phyloP scores from a whole-genome alignment of 2,797 vertebrate species.

The Nannoperca obscura region DNA sequence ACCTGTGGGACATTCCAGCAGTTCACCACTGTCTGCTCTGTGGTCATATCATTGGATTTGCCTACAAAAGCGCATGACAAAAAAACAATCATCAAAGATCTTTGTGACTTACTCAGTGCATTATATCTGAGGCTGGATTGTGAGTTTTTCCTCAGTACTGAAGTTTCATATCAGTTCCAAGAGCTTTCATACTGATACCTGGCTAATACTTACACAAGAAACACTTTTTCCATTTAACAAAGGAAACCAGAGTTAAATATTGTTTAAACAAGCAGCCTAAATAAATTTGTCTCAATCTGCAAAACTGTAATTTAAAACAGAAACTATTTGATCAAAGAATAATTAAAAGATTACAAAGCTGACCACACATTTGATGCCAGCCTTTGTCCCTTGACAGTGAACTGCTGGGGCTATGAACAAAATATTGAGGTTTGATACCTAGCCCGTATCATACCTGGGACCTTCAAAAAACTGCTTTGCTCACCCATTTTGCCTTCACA shows the following conservation, averaged over 20 bases:
- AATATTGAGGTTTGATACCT: background rate
- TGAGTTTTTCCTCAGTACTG: background rate
- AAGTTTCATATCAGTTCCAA: background rate
- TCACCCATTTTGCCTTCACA: background rate
- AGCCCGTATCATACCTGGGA: background rate
- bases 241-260: background rate
- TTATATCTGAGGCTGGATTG: background rate
- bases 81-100: background rate
- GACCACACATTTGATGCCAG: background rate
- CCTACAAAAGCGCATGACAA: background rate
- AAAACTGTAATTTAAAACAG: background rate
- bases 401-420: background rate
- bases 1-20: conserved; percentile 61
- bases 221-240: background rate
- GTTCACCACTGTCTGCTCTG: conserved; percentile 58
- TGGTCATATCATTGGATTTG: conserved; percentile 31
- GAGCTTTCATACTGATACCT: background rate
- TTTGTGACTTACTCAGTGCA: background rate
- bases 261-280: background rate
- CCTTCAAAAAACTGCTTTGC: background rate
- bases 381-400: background rate
- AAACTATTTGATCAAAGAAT: background rate
- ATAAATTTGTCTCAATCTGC: background rate
- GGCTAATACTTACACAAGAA: background rate
- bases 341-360: background rate